phyloP scores from a whole-genome alignment of 2,113 vertebrate species.

The Gorsachius goisagi region DNA sequence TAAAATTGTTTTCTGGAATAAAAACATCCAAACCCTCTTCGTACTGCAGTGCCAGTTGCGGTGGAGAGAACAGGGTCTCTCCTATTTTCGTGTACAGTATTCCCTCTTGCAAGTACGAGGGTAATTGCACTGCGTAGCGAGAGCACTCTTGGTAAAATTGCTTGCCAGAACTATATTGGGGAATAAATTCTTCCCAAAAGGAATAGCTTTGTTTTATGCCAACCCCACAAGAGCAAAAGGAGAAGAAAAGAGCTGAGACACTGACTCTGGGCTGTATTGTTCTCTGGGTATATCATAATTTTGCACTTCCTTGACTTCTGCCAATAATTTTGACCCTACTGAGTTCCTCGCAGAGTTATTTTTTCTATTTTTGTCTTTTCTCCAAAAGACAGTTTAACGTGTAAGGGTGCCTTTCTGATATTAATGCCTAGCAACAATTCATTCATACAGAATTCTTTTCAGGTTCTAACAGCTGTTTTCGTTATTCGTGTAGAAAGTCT shows the following conservation, averaged over 20 bases:
- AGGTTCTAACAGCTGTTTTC: neutral
- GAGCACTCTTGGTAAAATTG: neutral
- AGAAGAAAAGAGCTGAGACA: neutral
- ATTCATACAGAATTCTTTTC: neutral
- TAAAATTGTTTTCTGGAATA: neutral
- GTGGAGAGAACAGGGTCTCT: neutral
- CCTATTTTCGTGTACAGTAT: neutral
- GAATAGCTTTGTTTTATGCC: neutral
- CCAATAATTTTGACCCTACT: neutral
- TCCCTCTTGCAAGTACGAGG: neutral
- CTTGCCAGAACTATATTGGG: neutral
- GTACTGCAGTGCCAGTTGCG: neutral
- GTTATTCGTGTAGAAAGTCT: neutral
- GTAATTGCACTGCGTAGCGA: neutral
- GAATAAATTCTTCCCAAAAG: neutral
- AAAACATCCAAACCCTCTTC: neutral
- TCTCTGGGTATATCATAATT: neutral
- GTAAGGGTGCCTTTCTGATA: neutral
- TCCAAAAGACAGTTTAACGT: neutral
- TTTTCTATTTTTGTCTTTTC: neutral
- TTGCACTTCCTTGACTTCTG: neutral
- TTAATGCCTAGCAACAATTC: neutral
- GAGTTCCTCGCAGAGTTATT: neutral
- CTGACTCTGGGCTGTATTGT: neutral
- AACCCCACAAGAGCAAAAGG: neutral